Percentiles rank a stretch among this genome's conserved stretches.
Conservation (phyloP, 2,797 vertebrate species). For the Xyrichtys novacula region DNA sequence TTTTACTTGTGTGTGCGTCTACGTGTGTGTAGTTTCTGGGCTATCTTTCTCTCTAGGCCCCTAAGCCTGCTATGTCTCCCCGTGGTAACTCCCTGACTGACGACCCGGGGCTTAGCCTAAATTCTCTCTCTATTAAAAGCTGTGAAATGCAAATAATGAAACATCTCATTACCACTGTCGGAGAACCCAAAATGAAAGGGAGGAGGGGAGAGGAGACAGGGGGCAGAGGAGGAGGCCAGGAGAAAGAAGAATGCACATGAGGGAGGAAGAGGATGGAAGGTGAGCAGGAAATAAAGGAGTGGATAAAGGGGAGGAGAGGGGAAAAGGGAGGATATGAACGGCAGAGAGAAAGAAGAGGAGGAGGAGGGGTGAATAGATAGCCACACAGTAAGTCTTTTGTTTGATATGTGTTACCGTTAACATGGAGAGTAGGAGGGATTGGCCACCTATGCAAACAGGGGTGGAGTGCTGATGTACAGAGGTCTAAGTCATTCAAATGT, state of each 20-base stretch:
- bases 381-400: conserved; percentile 73
- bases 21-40: conserved; percentile 74
- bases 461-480: conserved; percentile 39
- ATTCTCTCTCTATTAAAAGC: conserved; percentile 90
- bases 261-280: conserved; percentile 41
- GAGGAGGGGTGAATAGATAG: conserved; percentile 59
- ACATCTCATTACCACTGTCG: conserved; percentile 87
- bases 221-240: conserved; percentile 30
- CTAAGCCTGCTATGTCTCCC: conserved; percentile 80
- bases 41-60: conserved; percentile 81
- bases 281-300: conserved; percentile 53
- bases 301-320: conserved; percentile 26
- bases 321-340: conserved; percentile 45
- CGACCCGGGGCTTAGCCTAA: conserved; percentile 88
- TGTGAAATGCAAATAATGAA: conserved; percentile 89
- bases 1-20: conserved; percentile 19
- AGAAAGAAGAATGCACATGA: conserved; percentile 34
- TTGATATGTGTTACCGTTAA: conserved; percentile 51
- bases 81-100: conserved; percentile 85
- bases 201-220: conserved; percentile 35
- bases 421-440: conserved; percentile 37
- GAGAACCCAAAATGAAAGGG: conserved; percentile 80
- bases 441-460: conserved; percentile 65
- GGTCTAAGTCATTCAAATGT: conserved; percentile 43
- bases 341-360: neutral